A percentile compares a stretch with the other conserved stretches of the same genome.
Conservation (phyloP, 2,113 vertebrate species). For the Pithys albifrons region DNA sequence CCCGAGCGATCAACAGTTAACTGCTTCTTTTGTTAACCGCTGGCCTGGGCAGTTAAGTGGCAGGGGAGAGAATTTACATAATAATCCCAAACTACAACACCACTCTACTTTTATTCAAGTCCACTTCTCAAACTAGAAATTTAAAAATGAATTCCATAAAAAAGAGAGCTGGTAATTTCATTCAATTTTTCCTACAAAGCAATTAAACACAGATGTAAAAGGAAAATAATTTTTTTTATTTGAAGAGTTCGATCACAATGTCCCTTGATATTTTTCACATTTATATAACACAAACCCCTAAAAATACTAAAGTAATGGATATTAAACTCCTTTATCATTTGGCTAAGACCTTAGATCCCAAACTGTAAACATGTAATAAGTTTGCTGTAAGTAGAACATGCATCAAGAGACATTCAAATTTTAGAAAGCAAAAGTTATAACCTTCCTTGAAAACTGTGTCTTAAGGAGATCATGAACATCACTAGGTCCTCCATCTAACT, state of each 20-base stretch:
- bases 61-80: no score
- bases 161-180: background rate
- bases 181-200: background rate
- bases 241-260: background rate
- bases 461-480: background rate
- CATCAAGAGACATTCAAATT: background rate
- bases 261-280: background rate
- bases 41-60: no score
- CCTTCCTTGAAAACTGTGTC: background rate
- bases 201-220: background rate
- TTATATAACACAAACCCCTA: background rate
- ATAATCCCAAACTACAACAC: no score
- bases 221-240: background rate
- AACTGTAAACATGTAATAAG: background rate
- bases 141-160: rapidly evolving
- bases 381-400: background rate
- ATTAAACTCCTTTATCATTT: background rate
- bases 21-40: no score
- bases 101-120: background rate
- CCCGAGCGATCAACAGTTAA: no score
- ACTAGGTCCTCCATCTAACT: background rate
- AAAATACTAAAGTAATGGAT: background rate
- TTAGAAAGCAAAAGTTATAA: background rate
- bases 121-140: background rate
- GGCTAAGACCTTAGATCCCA: background rate